A percentile compares a stretch with the other conserved stretches of the same genome.
phyloP scores from a whole-genome alignment of 2,113 vertebrate species.

The Bos taurus region DNA sequence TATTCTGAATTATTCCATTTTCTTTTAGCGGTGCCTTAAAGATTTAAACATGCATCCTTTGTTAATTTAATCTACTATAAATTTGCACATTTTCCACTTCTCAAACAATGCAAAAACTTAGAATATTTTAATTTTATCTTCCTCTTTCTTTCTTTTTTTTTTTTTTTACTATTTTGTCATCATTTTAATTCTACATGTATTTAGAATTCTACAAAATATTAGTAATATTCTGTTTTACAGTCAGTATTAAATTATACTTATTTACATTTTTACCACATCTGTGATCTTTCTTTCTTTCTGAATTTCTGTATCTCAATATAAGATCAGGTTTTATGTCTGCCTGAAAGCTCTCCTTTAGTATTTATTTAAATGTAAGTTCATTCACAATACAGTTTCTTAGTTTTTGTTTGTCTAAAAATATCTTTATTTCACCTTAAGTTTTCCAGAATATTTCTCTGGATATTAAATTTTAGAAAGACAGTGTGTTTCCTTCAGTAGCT shows the following conservation, averaged over 20 bases:
- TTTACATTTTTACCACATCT: not conserved
- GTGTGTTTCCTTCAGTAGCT: not conserved
- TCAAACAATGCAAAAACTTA: not conserved
- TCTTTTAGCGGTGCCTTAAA: not conserved
- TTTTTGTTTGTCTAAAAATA: not conserved
- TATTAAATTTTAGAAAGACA: not conserved
- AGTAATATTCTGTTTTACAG: not conserved
- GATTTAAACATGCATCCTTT: not conserved
- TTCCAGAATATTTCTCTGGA: not conserved
- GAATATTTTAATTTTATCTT: not conserved
- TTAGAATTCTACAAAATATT: not conserved
- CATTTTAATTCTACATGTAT: not conserved
- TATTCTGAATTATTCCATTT: not conserved
- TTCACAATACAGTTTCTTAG: not conserved
- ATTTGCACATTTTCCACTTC: not conserved
- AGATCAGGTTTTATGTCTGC: not conserved
- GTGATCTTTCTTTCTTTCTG: not conserved
- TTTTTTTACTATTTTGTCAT: not conserved
- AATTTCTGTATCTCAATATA: not conserved
- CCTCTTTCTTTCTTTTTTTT: not conserved
- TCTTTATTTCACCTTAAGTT: not conserved
- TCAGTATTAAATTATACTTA: not conserved
- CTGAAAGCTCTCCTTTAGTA: not conserved
- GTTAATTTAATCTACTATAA: not conserved
- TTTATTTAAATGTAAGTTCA: not conserved